Percentiles rank a stretch among this genome's conserved stretches.
These are phyloP conservation scores for Nephila pilipes DNA, from an alignment of 1,140 invertebrate species.

Conservation along the genomic window DNA sequence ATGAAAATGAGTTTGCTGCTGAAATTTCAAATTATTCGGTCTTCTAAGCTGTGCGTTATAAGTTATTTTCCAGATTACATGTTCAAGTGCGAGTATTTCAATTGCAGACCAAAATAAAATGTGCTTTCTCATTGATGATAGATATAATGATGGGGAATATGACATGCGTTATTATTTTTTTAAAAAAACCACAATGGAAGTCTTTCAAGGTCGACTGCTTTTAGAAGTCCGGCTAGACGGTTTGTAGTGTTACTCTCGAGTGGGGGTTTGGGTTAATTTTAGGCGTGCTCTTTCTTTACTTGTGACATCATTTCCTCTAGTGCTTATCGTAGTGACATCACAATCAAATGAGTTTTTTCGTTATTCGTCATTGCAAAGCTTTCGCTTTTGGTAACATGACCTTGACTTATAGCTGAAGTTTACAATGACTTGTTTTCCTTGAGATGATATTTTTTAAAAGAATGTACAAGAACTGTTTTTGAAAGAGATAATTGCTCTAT, in stretches of 20 bases:
- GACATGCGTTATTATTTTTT: background rate
- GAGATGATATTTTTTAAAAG: too few relatives aligned
- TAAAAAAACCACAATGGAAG: background rate
- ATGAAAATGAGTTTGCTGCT: too few relatives aligned
- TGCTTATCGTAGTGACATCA: background rate
- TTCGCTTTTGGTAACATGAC: background rate
- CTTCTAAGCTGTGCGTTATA: too few relatives aligned
- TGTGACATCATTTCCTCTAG: conserved; percentile 12
- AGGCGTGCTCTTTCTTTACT: background rate
- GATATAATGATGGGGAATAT: background rate
- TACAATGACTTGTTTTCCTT: too few relatives aligned
- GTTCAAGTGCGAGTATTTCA: background rate
- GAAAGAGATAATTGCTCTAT: too few relatives aligned
- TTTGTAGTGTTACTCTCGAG: too few relatives aligned
- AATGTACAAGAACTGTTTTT: too few relatives aligned
- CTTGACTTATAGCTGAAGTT: too few relatives aligned
- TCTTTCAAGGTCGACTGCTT: conserved; percentile 28
- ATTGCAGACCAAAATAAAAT: background rate
- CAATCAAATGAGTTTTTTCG: background rate
- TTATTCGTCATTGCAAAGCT: background rate
- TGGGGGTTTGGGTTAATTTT: background rate
- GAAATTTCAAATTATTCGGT: too few relatives aligned
- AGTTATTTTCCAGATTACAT: too few relatives aligned
- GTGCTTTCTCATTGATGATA: background rate
- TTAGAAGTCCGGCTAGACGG: background rate